Conservation (phyloP, 2,888 invertebrate genomes). For the Thera britannica region DNA sequence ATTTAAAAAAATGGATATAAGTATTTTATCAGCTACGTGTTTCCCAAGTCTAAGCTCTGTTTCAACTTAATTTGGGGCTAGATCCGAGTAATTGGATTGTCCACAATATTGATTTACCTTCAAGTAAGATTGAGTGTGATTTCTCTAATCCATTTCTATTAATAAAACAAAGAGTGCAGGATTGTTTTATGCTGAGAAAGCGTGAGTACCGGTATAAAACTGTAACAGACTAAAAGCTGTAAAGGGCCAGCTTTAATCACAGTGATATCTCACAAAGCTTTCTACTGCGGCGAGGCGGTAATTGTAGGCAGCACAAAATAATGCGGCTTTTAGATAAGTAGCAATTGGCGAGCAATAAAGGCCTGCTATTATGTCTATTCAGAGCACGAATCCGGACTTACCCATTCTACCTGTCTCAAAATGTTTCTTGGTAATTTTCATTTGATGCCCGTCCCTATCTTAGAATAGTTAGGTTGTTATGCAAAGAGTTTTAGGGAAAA, state of each 20-base stretch:
- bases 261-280: conserved; percentile 50
- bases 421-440: neutral
- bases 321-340: conserved; percentile 40
- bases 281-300: conserved; percentile 50
- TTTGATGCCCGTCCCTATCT: too few relatives aligned
- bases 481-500: too few relatives aligned
- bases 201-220: conserved; percentile 11
- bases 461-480: too few relatives aligned
- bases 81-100: too few relatives aligned
- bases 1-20: too few relatives aligned
- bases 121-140: neutral
- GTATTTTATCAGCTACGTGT: too few relatives aligned
- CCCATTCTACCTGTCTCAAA: conserved; percentile 3
- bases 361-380: conserved; percentile 15
- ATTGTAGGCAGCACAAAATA: conserved; percentile 47
- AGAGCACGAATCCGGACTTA: conserved; percentile 20
- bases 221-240: conserved; percentile 18
- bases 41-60: too few relatives aligned
- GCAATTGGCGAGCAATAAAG: conserved; percentile 39
- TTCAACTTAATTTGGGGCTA: too few relatives aligned
- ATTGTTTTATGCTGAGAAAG: neutral
- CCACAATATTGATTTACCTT: neutral
- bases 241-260: conserved; percentile 36
- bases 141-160: neutral
- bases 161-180: neutral